These are phyloP conservation scores for Eustalomyia histrio DNA, from an alignment of 2,888 invertebrate species.

Conservation along the genomic window DNA sequence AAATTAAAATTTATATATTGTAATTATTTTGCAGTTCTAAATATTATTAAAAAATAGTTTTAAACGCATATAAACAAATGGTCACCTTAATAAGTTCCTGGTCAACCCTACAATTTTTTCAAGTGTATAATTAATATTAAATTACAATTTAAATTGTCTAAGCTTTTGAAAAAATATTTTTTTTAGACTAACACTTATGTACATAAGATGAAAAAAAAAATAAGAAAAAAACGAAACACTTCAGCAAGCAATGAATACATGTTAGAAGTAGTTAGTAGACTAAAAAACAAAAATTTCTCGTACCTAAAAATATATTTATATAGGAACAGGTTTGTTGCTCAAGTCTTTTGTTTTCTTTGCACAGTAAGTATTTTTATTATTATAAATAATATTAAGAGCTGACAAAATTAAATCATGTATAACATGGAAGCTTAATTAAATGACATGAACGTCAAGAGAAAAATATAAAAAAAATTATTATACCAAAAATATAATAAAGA, in stretches of 20 bases:
- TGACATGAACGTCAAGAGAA: slow-evolving; percentile 18
- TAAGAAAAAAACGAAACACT: neutral
- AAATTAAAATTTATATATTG: no score
- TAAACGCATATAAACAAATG: no score
- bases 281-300: neutral
- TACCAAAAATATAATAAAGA: neutral
- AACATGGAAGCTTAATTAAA: slow-evolving; percentile 50
- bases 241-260: slow-evolving; percentile 28
- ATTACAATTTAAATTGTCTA: slow-evolving; percentile 44
- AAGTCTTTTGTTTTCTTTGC: slow-evolving; percentile 56
- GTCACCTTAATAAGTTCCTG: neutral
- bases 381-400: neutral
- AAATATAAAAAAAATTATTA: slow-evolving; percentile 10
- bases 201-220: neutral
- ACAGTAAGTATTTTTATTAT: slow-evolving; percentile 25
- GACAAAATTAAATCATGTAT: slow-evolving; percentile 15
- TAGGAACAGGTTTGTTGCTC: slow-evolving; percentile 59
- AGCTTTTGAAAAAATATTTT: neutral
- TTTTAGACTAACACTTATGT: slow-evolving; percentile 36
- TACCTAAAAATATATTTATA: neutral
- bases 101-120: slow-evolving; percentile 25
- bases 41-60: no score
- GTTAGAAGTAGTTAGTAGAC: slow-evolving; percentile 22
- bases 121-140: slow-evolving; percentile 50
- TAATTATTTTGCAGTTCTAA: no score